Percentiles rank a stretch among this genome's conserved stretches.
Evolutionary conservation across 2,888 invertebrate species (phyloP).

Genomic region (Junonia oenone): DNA sequence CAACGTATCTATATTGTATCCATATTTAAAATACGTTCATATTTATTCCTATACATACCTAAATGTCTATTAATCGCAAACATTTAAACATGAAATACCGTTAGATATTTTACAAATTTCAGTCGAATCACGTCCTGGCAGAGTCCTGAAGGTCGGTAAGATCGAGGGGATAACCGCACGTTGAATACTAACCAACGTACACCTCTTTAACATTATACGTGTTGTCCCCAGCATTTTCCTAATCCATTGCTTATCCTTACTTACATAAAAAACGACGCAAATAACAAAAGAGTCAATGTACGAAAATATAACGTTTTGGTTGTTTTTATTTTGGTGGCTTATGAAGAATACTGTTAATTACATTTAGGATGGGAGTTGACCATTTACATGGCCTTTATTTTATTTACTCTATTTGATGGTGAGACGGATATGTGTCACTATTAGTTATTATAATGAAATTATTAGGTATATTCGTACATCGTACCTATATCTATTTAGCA

Average conservation of each 20-base stretch:
- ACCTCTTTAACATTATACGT: constrained; percentile 5
- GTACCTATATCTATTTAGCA: too few relatives aligned
- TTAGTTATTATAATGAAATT: too few relatives aligned
- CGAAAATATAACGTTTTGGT: neutral
- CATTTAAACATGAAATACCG: constrained; percentile 1
- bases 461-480: too few relatives aligned
- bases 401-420: neutral
- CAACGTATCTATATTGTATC: too few relatives aligned
- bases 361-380: neutral
- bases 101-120: constrained; percentile 7
- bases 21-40: neutral
- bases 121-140: constrained; percentile 18
- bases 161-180: constrained; percentile 17
- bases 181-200: constrained; percentile 23
- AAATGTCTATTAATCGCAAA: neutral
- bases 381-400: neutral
- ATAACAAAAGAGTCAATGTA: neutral
- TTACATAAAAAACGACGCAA: neutral
- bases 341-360: constrained; percentile 1
- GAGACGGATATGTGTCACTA: too few relatives aligned
- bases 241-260: constrained; percentile 6
- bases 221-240: constrained; percentile 1
- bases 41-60: neutral
- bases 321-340: neutral
- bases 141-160: constrained; percentile 16